A percentile compares a stretch with the other conserved stretches of the same genome.
phyloP scores from a whole-genome alignment of 2,888 invertebrate species.

The Cabera pusaria region DNA sequence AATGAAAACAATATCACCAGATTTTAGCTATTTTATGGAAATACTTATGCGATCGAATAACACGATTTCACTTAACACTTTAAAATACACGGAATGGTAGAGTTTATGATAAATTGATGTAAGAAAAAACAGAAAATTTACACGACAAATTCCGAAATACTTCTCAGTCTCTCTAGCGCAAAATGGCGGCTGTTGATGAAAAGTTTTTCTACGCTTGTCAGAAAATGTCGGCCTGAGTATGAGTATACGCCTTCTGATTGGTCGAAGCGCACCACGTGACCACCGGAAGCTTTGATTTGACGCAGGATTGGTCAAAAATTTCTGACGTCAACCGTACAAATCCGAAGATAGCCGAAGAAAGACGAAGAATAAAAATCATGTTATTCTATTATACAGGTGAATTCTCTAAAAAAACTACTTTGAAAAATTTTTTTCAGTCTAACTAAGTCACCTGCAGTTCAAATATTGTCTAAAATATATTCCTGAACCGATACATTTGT shows the following conservation, averaged over 20 bases:
- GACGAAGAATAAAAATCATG: conserved; percentile 52
- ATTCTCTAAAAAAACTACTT: no score
- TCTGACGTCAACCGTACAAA: conserved; percentile 82
- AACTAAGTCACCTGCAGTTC: no score
- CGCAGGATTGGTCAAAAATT: conserved; percentile 69
- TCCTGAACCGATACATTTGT: no score
- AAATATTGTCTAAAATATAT: no score
- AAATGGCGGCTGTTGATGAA: conserved; percentile 98
- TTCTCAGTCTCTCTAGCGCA: conserved; percentile 91
- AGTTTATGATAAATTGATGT: conserved; percentile 82
- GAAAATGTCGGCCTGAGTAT: conserved; percentile 85
- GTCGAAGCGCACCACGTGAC: conserved; percentile 73
- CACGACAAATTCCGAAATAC: conserved; percentile 89
- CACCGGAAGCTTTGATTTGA: conserved; percentile 74
- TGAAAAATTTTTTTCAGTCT: no score
- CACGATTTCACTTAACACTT: conserved; percentile 83
- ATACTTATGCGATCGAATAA: conserved; percentile 72
- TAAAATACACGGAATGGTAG: conserved; percentile 84
- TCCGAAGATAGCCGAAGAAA: conserved; percentile 60
- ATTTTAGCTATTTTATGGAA: conserved; percentile 76
- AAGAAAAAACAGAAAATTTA: conserved; percentile 86
- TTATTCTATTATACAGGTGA: no score
- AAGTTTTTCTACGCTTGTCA: conserved; percentile 98
- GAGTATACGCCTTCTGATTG: conserved; percentile 69
- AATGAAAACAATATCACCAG: conserved; percentile 86